Conservation (phyloP, 2,888 invertebrate species). For the Eucriotettix oculatus region DNA sequence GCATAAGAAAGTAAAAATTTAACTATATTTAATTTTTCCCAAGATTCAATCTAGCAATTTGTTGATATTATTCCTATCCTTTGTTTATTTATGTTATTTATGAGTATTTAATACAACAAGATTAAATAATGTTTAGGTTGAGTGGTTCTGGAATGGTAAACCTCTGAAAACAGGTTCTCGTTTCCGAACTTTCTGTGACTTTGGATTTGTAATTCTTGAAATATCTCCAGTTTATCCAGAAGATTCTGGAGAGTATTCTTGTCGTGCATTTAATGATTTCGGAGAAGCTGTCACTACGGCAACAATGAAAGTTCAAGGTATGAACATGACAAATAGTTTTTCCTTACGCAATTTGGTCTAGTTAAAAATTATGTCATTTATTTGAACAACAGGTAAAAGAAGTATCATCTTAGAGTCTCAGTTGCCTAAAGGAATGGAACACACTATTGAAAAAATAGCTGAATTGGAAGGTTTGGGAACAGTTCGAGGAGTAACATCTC, state of each 20-base stretch:
- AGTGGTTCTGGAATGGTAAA: conserved; percentile 92
- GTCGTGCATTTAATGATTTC: conserved; percentile 74
- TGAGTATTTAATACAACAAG: background rate
- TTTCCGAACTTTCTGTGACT: conserved; percentile 93
- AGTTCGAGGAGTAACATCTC: conserved; percentile 43
- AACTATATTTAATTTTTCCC: background rate
- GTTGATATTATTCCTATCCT: background rate
- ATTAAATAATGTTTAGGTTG: conserved; percentile 39
- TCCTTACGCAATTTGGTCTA: background rate
- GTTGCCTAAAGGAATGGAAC: conserved; percentile 82
- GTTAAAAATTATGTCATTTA: background rate
- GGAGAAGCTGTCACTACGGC: conserved; percentile 85
- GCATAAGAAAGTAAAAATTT: no score
- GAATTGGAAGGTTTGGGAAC: conserved; percentile 74
- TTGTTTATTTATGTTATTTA: background rate
- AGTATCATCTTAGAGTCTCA: conserved; percentile 85
- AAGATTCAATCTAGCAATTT: background rate
- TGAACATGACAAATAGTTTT: conserved; percentile 1
- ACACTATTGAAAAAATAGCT: conserved; percentile 84
- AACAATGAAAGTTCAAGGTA: conserved; percentile 69
- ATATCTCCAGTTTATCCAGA: conserved; percentile 94
- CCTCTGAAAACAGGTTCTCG: conserved; percentile 75
- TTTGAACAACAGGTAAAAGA: conserved; percentile 39
- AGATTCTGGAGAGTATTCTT: conserved; percentile 84
- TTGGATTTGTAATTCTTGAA: conserved; percentile 93